Evolutionary conservation across 2,888 invertebrate species (phyloP).

Genomic region (Ischnus inquisitorius): DNA sequence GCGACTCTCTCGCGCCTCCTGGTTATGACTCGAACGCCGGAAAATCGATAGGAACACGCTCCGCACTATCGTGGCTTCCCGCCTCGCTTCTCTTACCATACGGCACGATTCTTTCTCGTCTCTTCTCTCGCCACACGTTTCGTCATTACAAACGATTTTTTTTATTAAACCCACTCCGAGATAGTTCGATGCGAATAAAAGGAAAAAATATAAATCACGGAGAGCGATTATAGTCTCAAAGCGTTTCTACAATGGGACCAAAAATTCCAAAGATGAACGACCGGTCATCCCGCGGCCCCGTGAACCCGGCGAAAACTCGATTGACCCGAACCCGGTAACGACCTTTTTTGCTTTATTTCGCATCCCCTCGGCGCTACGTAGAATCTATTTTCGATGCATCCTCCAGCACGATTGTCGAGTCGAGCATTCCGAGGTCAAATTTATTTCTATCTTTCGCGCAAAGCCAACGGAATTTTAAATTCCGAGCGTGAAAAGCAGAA

Average conservation of each 20-base stretch:
- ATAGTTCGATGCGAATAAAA: too few relatives aligned
- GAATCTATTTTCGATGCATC: conserved; percentile 30
- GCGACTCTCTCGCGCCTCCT: conserved; percentile 35
- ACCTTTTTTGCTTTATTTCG: conserved; percentile 41
- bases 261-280: conserved; percentile 22
- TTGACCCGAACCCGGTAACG: conserved; percentile 46
- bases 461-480: conserved; percentile 6
- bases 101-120: conserved; percentile 5
- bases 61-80: conserved; percentile 70
- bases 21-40: conserved; percentile 68
- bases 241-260: not conserved
- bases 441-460: not conserved
- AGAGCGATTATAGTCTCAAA: too few relatives aligned
- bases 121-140: not conserved
- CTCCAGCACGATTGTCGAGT: not conserved
- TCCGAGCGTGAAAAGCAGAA: not conserved
- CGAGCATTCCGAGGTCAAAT: conserved; percentile 22
- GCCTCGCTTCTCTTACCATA: conserved; percentile 46
- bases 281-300: conserved; percentile 14
- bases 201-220: not conserved
- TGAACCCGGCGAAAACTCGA: conserved; percentile 44
- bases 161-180: not conserved
- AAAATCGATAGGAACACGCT: conserved; percentile 71
- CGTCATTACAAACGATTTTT: not conserved
- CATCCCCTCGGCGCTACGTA: conserved; percentile 3